A percentile compares a stretch with the other conserved stretches of the same genome.
Evolutionary conservation across 2,888 invertebrate genomes (phyloP).

Genomic region (Phyto melanocephala): DNA sequence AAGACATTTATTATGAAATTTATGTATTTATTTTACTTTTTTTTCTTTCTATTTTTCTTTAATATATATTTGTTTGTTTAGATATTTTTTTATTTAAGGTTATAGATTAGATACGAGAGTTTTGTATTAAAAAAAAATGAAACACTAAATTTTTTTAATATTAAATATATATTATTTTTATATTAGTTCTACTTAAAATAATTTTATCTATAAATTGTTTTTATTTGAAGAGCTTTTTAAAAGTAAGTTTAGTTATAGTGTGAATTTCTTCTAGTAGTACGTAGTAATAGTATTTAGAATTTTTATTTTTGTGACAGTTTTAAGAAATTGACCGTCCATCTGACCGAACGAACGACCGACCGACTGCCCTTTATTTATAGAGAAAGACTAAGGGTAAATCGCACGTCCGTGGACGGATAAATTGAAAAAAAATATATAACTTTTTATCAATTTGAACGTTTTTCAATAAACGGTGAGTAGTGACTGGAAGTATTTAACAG

Average conservation of each 20-base stretch:
- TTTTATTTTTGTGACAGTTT: constrained; percentile 34
- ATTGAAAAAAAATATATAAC: constrained; percentile 28
- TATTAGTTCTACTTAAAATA: constrained; percentile 1
- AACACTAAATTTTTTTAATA: not conserved
- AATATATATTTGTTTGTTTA: not conserved
- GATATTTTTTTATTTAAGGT: constrained; percentile 47
- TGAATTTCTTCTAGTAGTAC: constrained; percentile 9
- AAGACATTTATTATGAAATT: constrained; percentile 2
- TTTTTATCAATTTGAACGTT: constrained; percentile 69
- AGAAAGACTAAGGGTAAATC: constrained; percentile 39
- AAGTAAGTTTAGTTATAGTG: constrained; percentile 10
- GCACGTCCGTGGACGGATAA: constrained; percentile 45
- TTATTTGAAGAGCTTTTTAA: constrained; percentile 15
- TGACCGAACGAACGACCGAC: constrained; percentile 49
- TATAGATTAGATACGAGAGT: constrained; percentile 65
- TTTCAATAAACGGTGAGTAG: constrained; percentile 77
- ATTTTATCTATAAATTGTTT: constrained; percentile 15
- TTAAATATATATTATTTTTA: not conserved
- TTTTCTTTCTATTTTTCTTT: constrained; percentile 28
- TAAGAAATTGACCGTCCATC: constrained; percentile 40
- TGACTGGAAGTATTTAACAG: constrained; percentile 72
- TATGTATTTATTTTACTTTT: not conserved
- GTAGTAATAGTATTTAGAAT: constrained; percentile 31
- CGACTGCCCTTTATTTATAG: constrained; percentile 28
- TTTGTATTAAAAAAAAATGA: constrained; percentile 8